Evolutionary conservation across 2,888 invertebrate genomes (phyloP).

Genomic region (Polymixis lichenea): DNA sequence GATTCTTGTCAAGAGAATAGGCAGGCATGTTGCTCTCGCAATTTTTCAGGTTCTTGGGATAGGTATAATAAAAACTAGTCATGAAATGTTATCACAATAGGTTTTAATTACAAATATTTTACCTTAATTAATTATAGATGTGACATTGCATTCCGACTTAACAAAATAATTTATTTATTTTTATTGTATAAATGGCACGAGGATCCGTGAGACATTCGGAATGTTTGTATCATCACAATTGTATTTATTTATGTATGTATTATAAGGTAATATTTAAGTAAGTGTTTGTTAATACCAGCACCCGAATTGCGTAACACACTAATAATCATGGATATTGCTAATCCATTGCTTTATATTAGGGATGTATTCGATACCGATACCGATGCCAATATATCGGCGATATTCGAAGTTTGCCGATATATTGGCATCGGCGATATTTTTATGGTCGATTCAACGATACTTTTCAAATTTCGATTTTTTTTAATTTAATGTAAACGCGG

Average conservation of each 20-base stretch:
- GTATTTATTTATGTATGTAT: slow-evolving; percentile 23
- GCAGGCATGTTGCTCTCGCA: neutral
- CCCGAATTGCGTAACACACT: no score
- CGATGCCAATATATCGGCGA: no score
- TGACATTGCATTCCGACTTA: slow-evolving; percentile 54
- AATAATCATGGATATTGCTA: no score
- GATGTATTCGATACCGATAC: no score
- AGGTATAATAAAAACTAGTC: neutral
- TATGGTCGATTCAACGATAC: no score
- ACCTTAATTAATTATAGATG: slow-evolving; percentile 38
- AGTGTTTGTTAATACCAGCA: neutral
- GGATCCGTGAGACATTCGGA: slow-evolving; percentile 74
- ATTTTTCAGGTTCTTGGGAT: neutral
- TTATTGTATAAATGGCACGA: slow-evolving; percentile 69
- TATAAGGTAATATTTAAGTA: slow-evolving; percentile 49
- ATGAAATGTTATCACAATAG: slow-evolving; percentile 60
- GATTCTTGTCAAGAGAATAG: neutral
- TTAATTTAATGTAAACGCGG: no score
- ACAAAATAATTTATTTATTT: slow-evolving; percentile 43
- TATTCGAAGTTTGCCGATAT: no score
- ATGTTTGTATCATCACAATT: slow-evolving; percentile 76
- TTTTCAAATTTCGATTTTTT: no score
- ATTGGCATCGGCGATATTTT: no score
- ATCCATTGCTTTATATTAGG: no score
- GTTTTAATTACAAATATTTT: slow-evolving; percentile 55